Conservation (phyloP, 2,797 vertebrate genomes). For the Chaetodon trifasciatus region DNA sequence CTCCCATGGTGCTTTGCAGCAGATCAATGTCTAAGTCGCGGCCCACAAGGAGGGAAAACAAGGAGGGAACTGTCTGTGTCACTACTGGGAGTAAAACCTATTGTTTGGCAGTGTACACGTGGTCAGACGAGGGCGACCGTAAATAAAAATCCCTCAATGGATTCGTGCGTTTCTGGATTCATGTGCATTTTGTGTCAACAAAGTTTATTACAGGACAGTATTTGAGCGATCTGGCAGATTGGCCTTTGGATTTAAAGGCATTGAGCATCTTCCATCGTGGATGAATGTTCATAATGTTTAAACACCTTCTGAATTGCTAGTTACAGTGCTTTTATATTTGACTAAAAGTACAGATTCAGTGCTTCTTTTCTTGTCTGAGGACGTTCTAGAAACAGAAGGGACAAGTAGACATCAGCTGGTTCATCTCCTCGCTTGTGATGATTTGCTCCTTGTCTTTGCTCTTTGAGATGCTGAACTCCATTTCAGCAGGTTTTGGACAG, state of each 20-base stretch:
- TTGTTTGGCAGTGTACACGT: slow-evolving; percentile 46
- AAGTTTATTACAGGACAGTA: background rate
- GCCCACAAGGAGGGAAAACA: slow-evolving; percentile 53
- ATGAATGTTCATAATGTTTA: no score
- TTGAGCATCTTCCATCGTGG: background rate
- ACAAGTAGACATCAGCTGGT: background rate
- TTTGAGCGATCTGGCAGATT: background rate
- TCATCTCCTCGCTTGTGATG: no score
- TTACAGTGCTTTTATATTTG: background rate
- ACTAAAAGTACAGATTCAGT: background rate
- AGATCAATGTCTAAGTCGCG: slow-evolving; percentile 67
- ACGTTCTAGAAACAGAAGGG: background rate
- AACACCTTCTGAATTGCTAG: background rate
- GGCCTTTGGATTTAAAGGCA: no score
- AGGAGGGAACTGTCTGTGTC: slow-evolving; percentile 21
- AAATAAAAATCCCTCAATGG: background rate
- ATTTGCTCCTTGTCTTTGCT: no score
- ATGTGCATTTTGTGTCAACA: background rate
- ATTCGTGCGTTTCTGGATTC: background rate
- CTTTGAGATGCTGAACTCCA: no score
- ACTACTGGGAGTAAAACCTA: slow-evolving; percentile 37
- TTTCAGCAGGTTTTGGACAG: no score
- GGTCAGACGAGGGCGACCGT: slow-evolving; percentile 25
- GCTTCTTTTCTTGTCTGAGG: background rate
- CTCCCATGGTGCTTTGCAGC: slow-evolving; percentile 77